phyloP scores from a whole-genome alignment of 1,140 invertebrate genomes.

The Drosophila melanogaster region Release_6_plus_ISO1_MT NC_004354.4:19645501-19646000 shows the following conservation, averaged over 20 bases:
- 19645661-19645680: slow-evolving; percentile 93
- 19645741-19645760: slow-evolving; percentile 95
- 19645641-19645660: slow-evolving; percentile 94
- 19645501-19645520: slow-evolving; percentile 92
- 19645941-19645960: not conserved
- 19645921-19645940: no score
- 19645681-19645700: slow-evolving; percentile 89
- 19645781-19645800: slow-evolving; percentile 88
- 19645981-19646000: not conserved
- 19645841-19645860: slow-evolving; percentile 96
- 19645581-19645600: slow-evolving; percentile 85
- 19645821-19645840: slow-evolving; percentile 15
- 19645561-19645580: slow-evolving; percentile 95
- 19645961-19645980: not conserved
- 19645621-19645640: slow-evolving; percentile 91
- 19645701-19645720: slow-evolving; percentile 88
- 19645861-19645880: slow-evolving; percentile 96
- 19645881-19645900: slow-evolving; percentile 93
- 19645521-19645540: slow-evolving; percentile 94
- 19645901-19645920: slow-evolving; percentile 90
- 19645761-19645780: slow-evolving; percentile 94
- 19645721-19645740: slow-evolving; percentile 89
- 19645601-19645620: no score
- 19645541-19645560: slow-evolving; percentile 95
- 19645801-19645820: slow-evolving; percentile 60